Evolutionary conservation across 2,113 vertebrate genomes (phyloP).

Genomic region (Prolemur simus): DNA sequence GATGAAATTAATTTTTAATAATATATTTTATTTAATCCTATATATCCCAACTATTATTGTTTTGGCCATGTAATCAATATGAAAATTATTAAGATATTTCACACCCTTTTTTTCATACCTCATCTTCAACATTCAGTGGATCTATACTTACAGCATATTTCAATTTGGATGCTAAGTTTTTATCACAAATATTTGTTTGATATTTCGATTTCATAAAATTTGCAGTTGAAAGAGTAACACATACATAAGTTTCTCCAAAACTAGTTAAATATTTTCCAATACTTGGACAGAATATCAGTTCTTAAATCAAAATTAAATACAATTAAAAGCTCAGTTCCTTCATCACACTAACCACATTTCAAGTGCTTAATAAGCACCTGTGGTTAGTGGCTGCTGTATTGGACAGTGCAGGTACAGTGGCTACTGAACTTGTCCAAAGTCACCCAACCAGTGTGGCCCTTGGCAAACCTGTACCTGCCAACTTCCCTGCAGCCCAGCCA

Average conservation of each 20-base stretch:
- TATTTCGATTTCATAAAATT: background rate
- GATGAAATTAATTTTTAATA: background rate
- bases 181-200: background rate
- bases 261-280: background rate
- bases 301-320: background rate
- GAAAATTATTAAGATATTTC: background rate
- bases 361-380: rapidly evolving
- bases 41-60: background rate
- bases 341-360: background rate
- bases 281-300: background rate
- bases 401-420: rapidly evolving
- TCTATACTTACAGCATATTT: background rate
- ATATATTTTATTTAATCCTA: background rate
- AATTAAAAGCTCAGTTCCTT: background rate
- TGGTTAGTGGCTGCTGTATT: too few species aligned
- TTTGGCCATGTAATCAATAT: background rate
- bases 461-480: background rate
- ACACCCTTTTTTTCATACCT: background rate
- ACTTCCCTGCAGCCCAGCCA: background rate
- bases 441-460: background rate
- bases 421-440: background rate
- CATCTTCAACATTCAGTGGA: background rate
- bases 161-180: background rate
- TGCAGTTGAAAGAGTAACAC: background rate
- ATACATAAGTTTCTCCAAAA: background rate